phyloP scores from a whole-genome alignment of 2,113 vertebrate species.

The Sclerurus mexicanus region DNA sequence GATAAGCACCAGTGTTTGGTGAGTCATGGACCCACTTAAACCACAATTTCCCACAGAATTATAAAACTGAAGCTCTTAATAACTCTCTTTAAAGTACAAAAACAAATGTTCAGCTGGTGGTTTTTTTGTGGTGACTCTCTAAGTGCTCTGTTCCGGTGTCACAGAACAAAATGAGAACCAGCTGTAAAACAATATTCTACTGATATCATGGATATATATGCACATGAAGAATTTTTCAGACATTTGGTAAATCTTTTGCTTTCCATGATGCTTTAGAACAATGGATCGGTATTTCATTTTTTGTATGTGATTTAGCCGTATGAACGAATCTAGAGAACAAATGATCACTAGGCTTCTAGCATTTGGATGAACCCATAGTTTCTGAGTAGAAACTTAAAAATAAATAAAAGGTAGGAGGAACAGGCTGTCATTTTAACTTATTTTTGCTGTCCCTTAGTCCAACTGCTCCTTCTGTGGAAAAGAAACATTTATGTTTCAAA shows the following conservation, averaged over 20 bases:
- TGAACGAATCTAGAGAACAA: not conserved
- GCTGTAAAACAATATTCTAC: not conserved
- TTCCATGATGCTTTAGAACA: not conserved
- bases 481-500: constrained; percentile 11
- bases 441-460: constrained; percentile 19
- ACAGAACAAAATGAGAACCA: constrained; percentile 44
- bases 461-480: not conserved
- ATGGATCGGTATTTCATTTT: not conserved
- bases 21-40: constrained; percentile 52
- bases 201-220: not conserved
- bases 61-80: constrained; percentile 30
- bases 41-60: constrained; percentile 60
- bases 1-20: constrained; percentile 23
- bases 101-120: constrained; percentile 37
- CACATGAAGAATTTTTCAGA: not conserved
- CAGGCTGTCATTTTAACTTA: constrained; percentile 34
- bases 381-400: constrained; percentile 26
- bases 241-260: constrained; percentile 20
- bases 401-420: constrained; percentile 44
- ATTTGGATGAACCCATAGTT: constrained; percentile 31
- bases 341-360: constrained; percentile 1
- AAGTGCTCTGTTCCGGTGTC: constrained; percentile 51
- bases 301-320: not conserved
- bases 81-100: constrained; percentile 46
- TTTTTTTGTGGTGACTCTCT: constrained; percentile 36